Evolutionary conservation across 2,797 vertebrate genomes (phyloP).

Genomic region (Macropodus opercularis): DNA sequence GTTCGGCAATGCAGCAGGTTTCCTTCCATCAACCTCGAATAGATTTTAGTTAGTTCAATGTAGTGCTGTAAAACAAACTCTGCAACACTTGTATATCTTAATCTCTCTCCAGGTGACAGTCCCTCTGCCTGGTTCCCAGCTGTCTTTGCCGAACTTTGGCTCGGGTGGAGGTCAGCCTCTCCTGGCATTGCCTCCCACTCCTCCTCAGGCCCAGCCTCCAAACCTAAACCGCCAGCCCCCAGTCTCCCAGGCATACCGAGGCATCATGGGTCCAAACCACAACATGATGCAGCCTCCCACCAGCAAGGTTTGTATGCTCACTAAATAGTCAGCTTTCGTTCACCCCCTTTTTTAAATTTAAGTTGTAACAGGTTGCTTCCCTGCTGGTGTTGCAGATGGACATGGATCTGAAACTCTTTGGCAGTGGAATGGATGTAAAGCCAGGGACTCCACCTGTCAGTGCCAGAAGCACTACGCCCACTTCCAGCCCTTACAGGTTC

Average conservation of each 20-base stretch:
- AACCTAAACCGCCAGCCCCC: constrained; percentile 90
- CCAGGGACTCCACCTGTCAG: constrained; percentile 93
- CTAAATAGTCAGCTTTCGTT: too few relatives aligned
- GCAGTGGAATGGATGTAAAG: constrained; percentile 94
- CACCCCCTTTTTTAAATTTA: not conserved
- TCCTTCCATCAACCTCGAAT: constrained; percentile 25
- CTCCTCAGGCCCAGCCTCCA: constrained; percentile 89
- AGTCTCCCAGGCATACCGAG: constrained; percentile 90
- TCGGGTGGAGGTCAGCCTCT: constrained; percentile 93
- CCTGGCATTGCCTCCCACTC: constrained; percentile 91
- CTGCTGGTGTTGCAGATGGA: constrained; percentile 86
- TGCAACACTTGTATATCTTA: not conserved
- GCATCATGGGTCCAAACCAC: constrained; percentile 91
- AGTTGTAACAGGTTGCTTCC: not conserved
- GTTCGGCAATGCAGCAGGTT: constrained; percentile 95
- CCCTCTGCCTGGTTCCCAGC: constrained; percentile 91
- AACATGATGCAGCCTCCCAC: constrained; percentile 91
- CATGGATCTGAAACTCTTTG: constrained; percentile 96
- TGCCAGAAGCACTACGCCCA: constrained; percentile 94
- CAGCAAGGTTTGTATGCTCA: constrained; percentile 83
- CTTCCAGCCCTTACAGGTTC: constrained; percentile 96
- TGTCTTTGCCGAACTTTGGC: constrained; percentile 93
- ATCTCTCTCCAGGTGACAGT: constrained; percentile 86
- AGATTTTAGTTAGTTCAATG: not conserved
- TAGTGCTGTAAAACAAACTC: not conserved